Evolutionary conservation across 2,888 invertebrate species (phyloP).

Genomic region (Molorchus minor): DNA sequence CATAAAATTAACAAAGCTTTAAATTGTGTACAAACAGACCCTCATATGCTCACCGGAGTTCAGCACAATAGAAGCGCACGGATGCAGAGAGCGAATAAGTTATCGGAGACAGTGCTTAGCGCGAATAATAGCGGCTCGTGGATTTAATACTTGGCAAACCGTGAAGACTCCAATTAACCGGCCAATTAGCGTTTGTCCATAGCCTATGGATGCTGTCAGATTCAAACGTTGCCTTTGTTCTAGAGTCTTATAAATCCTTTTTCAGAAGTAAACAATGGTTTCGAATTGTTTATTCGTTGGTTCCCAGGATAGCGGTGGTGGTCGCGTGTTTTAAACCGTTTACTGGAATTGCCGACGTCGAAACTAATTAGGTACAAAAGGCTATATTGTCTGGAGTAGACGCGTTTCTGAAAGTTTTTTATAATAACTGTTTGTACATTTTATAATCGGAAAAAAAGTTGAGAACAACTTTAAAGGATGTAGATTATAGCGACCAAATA

Average conservation of each 20-base stretch:
- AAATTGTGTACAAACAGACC: conserved; percentile 1
- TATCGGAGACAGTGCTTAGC: conserved; percentile 38
- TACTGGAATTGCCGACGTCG: conserved; percentile 4
- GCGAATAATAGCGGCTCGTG: conserved; percentile 38
- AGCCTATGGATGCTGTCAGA: conserved; percentile 40
- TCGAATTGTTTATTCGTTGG: not conserved
- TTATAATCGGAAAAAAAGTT: too few relatives aligned
- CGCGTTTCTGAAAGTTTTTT: too few relatives aligned
- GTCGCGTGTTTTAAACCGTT: conserved; percentile 5
- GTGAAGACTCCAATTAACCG: conserved; percentile 42
- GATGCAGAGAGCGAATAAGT: conserved; percentile 35
- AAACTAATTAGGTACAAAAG: conserved; percentile 11
- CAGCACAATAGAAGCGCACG: conserved; percentile 27
- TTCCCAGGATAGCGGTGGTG: not conserved
- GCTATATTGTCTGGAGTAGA: too few relatives aligned
- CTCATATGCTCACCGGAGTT: conserved; percentile 26
- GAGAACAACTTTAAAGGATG: too few relatives aligned
- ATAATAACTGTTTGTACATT: too few relatives aligned
- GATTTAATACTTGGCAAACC: conserved; percentile 40
- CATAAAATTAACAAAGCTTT: conserved; percentile 3
- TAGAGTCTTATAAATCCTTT: conserved; percentile 12
- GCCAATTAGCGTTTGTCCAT: conserved; percentile 43
- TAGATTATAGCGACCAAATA: too few relatives aligned
- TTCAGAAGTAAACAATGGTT: not conserved
- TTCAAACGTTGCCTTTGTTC: conserved; percentile 9